A percentile compares a stretch with the other conserved stretches of the same genome.
phyloP scores from a whole-genome alignment of 2,888 invertebrate species.

The Hofmannophila pseudospretella region DNA sequence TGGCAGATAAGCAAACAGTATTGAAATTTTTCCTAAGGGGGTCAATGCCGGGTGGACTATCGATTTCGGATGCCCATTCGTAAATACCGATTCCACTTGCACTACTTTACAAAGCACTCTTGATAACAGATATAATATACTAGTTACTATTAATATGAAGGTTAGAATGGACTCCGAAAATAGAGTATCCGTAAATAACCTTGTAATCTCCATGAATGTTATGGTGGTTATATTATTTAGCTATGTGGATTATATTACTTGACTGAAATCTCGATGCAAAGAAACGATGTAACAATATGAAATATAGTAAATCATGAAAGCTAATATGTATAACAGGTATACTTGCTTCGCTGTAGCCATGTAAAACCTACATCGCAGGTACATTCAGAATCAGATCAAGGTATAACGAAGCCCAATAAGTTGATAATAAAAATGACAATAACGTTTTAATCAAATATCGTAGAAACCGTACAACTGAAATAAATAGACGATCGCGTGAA shows the following conservation, averaged over 20 bases:
- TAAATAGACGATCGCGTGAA: neutral
- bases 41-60: conserved; percentile 51
- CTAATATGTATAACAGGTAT: neutral
- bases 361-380: no score
- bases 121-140: conserved; percentile 25
- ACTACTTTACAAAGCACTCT: conserved; percentile 29
- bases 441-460: conserved; percentile 13
- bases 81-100: conserved; percentile 43
- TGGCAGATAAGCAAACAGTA: conserved; percentile 25
- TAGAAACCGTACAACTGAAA: conserved; percentile 5
- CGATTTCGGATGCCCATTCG: conserved; percentile 39
- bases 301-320: no score
- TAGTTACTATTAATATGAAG: neutral
- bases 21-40: conserved; percentile 36
- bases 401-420: conserved; percentile 23
- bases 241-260: no score
- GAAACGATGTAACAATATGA: no score
- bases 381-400: conserved; percentile 29
- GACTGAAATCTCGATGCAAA: no score
- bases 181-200: no score
- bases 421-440: conserved; percentile 18
- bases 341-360: no score
- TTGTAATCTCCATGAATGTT: no score
- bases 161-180: no score
- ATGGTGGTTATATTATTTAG: no score